Base-by-base conservation (phyloP, 2,797 vertebrate genomes). In the Tangara arthus region DNA sequence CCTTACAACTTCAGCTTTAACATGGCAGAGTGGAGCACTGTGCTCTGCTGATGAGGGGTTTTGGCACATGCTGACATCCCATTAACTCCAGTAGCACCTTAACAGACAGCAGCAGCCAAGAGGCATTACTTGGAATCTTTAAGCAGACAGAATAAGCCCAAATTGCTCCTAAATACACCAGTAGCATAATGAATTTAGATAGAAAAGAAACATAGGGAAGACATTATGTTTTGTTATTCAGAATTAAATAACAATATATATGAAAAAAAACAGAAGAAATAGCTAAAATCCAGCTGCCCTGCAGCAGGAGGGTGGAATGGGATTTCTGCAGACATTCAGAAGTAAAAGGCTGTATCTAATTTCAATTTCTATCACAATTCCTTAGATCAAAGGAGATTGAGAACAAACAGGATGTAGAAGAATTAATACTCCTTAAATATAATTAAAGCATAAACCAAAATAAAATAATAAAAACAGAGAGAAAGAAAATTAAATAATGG, bases 21-120 rank as follows among this genome's bases (percentile, higher is more conserved):
- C 19, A 35, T 28, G 69, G 57, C 76, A 81, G 39, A n/a, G 66
- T 61, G 30, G 82, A 82, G 46, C 65, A 65, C n/a, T 7, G 39
- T 85, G 76, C 65, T 90, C 21, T 85, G 56, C 88, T 93, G 81
- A 89, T 69, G 86, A 96, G 70, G 70, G 66, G 68, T 37, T 95
- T 76, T 93, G 92, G 92, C 91, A 92, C 79, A 32, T 17, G 50
- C 91, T 90, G 94, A 90, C 93, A 94, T 64, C 80, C 82, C 82
- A 94, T 93, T 95, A 96, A 77, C 91, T 95, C 77, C 6, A 1
- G 8, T 44, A 94, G 35, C 86, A 50, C 1, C 18, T 73, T 77
- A 82, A 72, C 52, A 96, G 93, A 93, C 76, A 93, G 89, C 12
- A 88, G 52, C 78, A 95, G 95, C 89, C 92, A 93, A 72, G n/a